These are phyloP conservation scores for Eulithis prunata DNA, from an alignment of 2,888 invertebrate genomes.

Conservation along the genomic window DNA sequence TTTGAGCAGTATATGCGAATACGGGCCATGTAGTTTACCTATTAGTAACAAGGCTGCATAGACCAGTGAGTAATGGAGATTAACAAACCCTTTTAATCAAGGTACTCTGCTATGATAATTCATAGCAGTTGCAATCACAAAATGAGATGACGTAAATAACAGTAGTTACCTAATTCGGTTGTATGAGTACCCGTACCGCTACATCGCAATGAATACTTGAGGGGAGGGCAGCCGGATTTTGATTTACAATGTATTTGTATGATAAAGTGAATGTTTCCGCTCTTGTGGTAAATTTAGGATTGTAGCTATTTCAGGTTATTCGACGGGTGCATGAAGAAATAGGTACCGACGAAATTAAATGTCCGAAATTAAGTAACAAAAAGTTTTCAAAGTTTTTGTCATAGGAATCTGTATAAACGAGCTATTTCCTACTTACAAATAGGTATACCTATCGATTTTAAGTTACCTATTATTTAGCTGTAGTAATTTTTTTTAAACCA, in stretches of 20 bases:
- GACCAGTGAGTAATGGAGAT: not conserved
- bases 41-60: no score
- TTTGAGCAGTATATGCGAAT: no score
- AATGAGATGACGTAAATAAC: conserved; percentile 33
- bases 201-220: conserved; percentile 56
- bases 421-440: no score
- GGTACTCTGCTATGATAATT: conserved; percentile 27
- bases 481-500: no score
- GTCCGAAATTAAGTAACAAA: no score
- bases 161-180: conserved; percentile 30
- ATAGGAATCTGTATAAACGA: no score
- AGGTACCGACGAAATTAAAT: no score
- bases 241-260: conserved; percentile 47
- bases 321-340: no score
- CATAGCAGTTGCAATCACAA: conserved; percentile 26
- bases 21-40: no score
- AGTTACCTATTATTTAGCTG: no score
- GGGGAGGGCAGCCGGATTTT: conserved; percentile 49
- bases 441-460: no score
- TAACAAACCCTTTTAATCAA: conserved; percentile 18
- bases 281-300: conserved; percentile 1
- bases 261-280: conserved; percentile 32
- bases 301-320: not conserved
- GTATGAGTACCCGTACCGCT: conserved; percentile 30
- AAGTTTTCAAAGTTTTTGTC: no score